These are phyloP conservation scores for Cryptosula pallasiana DNA, from an alignment of 2,888 invertebrate genomes.

Conservation along the genomic window DNA sequence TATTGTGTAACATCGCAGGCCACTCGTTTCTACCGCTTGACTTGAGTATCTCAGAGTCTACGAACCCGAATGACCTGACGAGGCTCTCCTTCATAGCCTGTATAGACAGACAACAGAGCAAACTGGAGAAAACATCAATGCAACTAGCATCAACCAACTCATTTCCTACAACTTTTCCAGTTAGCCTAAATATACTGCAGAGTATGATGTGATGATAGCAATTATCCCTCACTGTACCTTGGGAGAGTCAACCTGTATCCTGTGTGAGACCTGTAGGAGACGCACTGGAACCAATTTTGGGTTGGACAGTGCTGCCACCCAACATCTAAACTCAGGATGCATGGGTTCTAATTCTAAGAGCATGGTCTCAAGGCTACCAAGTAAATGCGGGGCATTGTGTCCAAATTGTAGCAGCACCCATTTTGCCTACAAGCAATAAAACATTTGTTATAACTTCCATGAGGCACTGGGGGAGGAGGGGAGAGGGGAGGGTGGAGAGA, in stretches of 20 bases:
- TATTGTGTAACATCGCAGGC: conserved; percentile 51
- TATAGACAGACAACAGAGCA: too few species aligned
- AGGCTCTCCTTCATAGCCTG: conserved; percentile 50
- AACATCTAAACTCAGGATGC: conserved; percentile 42
- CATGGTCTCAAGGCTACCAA: conserved; percentile 40
- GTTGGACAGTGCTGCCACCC: conserved; percentile 40
- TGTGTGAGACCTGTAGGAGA: conserved; percentile 44
- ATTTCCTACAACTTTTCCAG: too few species aligned
- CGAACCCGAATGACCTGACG: conserved; percentile 40
- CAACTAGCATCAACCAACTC: too few species aligned
- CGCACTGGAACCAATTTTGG: conserved; percentile 36
- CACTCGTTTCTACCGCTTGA: conserved; percentile 44
- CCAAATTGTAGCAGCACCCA: conserved; percentile 50
- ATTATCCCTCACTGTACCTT: too few species aligned
- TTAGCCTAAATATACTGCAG: too few species aligned
- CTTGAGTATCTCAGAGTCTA: conserved; percentile 48
- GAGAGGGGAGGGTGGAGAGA: background rate
- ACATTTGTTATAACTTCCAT: background rate
- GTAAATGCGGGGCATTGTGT: conserved; percentile 42
- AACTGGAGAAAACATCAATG: too few species aligned
- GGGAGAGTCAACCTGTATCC: conserved; percentile 45
- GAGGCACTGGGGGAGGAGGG: too few species aligned
- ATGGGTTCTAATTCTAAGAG: conserved; percentile 34
- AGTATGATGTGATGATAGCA: too few species aligned
- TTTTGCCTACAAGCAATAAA: conserved; percentile 35